Base-by-base conservation (phyloP, 2,797 vertebrate species). In the Rhinichthys osculus region DNA sequence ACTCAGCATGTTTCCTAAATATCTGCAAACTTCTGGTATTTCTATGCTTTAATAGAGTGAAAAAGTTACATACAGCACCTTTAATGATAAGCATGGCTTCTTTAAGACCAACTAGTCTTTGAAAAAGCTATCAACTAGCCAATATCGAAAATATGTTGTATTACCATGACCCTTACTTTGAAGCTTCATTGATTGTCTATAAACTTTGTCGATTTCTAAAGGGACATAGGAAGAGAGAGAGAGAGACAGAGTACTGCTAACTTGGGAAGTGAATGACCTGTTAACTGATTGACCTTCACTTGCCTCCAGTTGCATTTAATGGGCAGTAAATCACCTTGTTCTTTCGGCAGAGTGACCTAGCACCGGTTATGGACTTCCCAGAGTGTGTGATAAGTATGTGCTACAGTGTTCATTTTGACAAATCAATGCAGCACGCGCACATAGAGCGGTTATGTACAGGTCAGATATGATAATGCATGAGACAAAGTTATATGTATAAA, bases 211-310 rank as follows among this genome's bases (percentile, higher is more conserved):
- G 11, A n/a, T 57, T 77, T 80, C 13, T 19, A n/a, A 27, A 62
- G 14, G 23, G 76, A 33, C 40, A 66, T 35, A 17, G 19, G 67
- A 52, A 40, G 67, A n/a, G 4, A 3, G 8, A 3, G 8, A 64
- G n/a, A 72, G n/a, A 38, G 50, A 57, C 1, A 0, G 52, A 78
- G 40, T 9, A 0, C 30, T 40, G n/a, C 42, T 73, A 62, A 72
- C 78, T 44, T 71, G 54, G 27, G 54, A 85, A 47, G 30, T 50
- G 54, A 47, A 40, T 0, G 7, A 67, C 70, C 11, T 81, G 84
- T 38, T 73, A 74, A 85, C 69, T 23, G 78, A 81, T 85, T 85
- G 84, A 85, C 78, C 78, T 74, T 21, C 5, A 27, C 67, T 85
- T 80, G 42, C 30, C 77, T 50, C 57, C 78, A 73, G 70, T 85